Evolutionary conservation across 2,797 vertebrate species (phyloP).

Genomic region (Xerus rutilus): DNA sequence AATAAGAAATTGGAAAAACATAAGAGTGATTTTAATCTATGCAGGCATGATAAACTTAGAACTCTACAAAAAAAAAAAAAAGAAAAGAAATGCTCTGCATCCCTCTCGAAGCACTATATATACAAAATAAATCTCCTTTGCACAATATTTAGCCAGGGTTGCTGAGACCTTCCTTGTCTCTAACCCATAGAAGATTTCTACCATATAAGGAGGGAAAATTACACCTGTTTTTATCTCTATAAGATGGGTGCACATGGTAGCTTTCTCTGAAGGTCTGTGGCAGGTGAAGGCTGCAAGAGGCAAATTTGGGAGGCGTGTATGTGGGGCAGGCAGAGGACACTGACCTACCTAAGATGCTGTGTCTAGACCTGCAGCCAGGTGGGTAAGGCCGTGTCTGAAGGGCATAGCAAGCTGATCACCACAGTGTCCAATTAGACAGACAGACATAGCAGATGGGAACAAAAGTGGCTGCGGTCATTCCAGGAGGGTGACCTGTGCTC

Average conservation of each 20-base stretch:
- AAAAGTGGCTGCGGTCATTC: not conserved
- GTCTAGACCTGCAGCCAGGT: conserved; percentile 40
- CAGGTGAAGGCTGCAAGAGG: not conserved
- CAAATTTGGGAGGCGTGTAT: conserved; percentile 23
- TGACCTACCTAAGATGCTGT: conserved; percentile 52
- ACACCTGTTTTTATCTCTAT: not conserved
- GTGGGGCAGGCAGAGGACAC: conserved; percentile 34
- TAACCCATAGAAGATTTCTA: not conserved
- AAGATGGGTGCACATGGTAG: not conserved
- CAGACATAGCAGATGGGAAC: conserved; percentile 18
- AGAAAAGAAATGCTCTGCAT: not conserved
- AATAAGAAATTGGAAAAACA: not conserved
- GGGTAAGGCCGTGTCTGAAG: conserved; percentile 51
- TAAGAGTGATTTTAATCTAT: not conserved
- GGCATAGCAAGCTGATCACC: conserved; percentile 53
- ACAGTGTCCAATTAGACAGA: conserved; percentile 7
- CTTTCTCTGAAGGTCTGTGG: not conserved
- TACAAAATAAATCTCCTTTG: not conserved
- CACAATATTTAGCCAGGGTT: not conserved
- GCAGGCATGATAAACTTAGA: not conserved
- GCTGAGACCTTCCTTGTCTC: not conserved
- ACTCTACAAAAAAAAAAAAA: not conserved
- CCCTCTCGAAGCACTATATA: not conserved
- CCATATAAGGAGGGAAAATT: not conserved
- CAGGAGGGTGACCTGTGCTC: not conserved